Base-by-base conservation (phyloP, 2,888 invertebrate species). In the Agonopterix heracliana region DNA sequence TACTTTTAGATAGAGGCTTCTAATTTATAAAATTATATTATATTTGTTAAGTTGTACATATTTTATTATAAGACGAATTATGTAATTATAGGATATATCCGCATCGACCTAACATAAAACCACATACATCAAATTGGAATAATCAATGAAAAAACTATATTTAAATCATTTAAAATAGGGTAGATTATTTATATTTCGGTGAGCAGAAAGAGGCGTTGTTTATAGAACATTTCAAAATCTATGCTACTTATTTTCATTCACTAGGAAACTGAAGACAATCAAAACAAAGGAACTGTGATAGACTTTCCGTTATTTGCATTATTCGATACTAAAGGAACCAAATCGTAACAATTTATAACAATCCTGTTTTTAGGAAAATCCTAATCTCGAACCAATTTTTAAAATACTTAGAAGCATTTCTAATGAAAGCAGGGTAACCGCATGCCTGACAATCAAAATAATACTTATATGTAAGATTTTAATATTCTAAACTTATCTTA, bases 361-460 rank as follows among this genome's bases (percentile, higher is more conserved):
- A 26, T 26, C 26, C 26, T 26, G 26, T 26, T 26, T 26, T n/a
- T 38, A 38, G 38, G 38, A 38, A n/a, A 61, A 66, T 65, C 68
- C 68, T 74, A 74, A 68, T 68, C 71, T 73, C 63, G 80, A 80
- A 82, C 78, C 81, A 83, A 81, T 80, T 78, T 80, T 72, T 53
- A 70, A 60, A 65, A 65, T 63, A 74, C 77, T 76, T 79, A 63
- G 66, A 79, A 68, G 73, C 66, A 63, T 76, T 79, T 80, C 77
- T 75, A 74, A 76, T 74, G 71, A 75, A 81, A 77, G 78, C 86
- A 85, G 85, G 85, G 85, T 85, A 84, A 75, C 71, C 56, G 66
- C 70, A 75, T 81, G 85, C 86, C 82, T 84, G 78, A 73, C 75
- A 73, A 70, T 76, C 71, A 69, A 64, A 66, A 67, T 71, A 71